Conservation (phyloP, 2,888 invertebrate genomes). For the Eurois occulta region DNA sequence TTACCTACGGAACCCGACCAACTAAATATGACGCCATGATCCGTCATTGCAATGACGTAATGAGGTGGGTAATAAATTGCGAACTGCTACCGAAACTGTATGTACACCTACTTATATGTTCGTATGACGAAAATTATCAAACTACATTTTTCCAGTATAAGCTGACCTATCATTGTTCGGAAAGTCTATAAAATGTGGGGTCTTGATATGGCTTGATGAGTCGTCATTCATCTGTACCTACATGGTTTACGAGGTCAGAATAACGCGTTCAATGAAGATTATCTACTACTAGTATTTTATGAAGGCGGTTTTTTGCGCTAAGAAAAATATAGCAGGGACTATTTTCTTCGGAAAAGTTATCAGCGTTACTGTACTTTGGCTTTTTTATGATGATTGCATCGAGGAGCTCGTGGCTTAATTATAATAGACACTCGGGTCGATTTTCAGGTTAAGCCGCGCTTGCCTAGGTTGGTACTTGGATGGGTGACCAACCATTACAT, state of each 20-base stretch:
- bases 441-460: too few species aligned
- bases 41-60: constrained; percentile 13
- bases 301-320: constrained; percentile 5
- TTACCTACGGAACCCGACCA: constrained; percentile 15
- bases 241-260: constrained; percentile 23
- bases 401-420: not conserved
- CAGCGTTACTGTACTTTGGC: constrained; percentile 1
- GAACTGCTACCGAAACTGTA: not conserved
- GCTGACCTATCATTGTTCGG: not conserved
- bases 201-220: not conserved
- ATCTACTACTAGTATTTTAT: too few species aligned
- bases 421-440: too few species aligned
- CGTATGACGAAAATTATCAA: not conserved
- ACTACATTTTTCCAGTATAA: not conserved
- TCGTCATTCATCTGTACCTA: not conserved
- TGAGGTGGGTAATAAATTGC: constrained; percentile 12
- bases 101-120: not conserved
- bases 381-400: constrained; percentile 26
- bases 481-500: too few species aligned
- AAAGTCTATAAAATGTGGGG: not conserved
- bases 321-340: not conserved
- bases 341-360: constrained; percentile 14
- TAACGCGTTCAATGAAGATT: constrained; percentile 35
- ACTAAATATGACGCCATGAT: not conserved
- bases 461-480: too few species aligned